A percentile compares a stretch with the other conserved stretches of the same genome.
Evolutionary conservation across 2,113 vertebrate genomes (phyloP).

Genomic region (Pao palembangensis): DNA sequence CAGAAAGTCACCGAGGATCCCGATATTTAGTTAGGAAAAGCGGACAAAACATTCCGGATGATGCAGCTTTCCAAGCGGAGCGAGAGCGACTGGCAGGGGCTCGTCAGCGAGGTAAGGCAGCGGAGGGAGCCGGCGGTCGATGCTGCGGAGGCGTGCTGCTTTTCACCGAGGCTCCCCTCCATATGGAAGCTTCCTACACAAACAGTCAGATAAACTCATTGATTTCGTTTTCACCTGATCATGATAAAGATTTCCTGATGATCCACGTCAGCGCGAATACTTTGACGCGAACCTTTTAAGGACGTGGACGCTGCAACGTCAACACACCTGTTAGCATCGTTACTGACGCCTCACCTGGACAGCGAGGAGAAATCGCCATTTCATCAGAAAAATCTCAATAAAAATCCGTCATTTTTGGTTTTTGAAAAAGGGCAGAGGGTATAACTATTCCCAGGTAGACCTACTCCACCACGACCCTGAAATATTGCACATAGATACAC

Average conservation of each 20-base stretch:
- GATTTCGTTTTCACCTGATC: background rate
- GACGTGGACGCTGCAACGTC: no score
- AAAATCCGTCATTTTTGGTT: no score
- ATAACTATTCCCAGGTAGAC: no score
- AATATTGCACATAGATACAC: no score
- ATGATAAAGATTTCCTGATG: background rate
- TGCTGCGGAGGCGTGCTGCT: constrained; percentile 4
- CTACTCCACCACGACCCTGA: no score
- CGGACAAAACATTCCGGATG: background rate
- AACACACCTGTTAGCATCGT: no score
- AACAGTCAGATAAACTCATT: no score
- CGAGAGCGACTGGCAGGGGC: constrained; percentile 92
- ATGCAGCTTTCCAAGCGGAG: constrained; percentile 74
- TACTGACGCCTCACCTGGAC: no score
- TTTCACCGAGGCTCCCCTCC: constrained; percentile 4
- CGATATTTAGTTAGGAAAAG: background rate
- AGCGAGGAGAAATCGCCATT: no score
- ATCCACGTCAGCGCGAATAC: background rate
- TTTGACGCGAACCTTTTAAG: no score
- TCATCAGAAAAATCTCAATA: no score
- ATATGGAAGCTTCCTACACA: constrained; percentile 38
- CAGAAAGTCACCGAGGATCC: background rate
- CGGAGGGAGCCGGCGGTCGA: background rate
- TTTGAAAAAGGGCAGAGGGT: no score
- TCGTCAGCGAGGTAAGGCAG: constrained; percentile 88